Base-by-base conservation (phyloP, 2,888 invertebrate species). In the Linyphia triangularis region DNA sequence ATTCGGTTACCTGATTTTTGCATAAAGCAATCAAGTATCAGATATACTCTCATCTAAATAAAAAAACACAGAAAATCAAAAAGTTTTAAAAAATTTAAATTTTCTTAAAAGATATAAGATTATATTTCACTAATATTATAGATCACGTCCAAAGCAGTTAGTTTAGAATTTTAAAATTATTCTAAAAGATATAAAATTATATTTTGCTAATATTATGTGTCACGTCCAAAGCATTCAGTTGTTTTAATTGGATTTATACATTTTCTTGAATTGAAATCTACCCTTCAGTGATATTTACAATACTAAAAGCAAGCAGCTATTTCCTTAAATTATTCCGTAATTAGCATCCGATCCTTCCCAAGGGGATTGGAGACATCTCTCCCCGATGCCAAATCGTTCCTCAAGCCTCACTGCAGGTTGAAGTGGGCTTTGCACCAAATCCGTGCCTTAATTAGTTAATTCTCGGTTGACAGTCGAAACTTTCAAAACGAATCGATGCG, bases 331-430 rank as follows among this genome's bases (percentile, higher is more conserved):
- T 51, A 51, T 51, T 51, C 51, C 9, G 51, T 51, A 51, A 51
- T 51, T 51, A 51, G 51, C 51, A 51, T 51, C 51, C 16, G 0
- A n/a, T 51, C 13, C 51, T 51, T 51, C 51, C n/a, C 51, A 51
- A 51, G 51, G 51, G 16, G 51, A 51, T 51, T n/a, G 16, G 51
- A 51, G 51, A 51, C 51, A 51, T 51, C 51, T n/a, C n/a, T n/a
- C n/a, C n/a, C n/a, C n/a, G n/a, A n/a, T n/a, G n/a, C n/a, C 51
- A 51, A 51, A 51, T n/a, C 51, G 51, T 51, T 51, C 51, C 51
- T n/a, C 51, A 51, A 51, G 51, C 51, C 51, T 16, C 51, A n/a
- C n/a, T 51, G 51, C 51, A 51, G 51, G 51, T n/a, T 51, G 51
- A 51, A 51, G 51, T 51, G 51, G 51, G 51, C 51, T 51, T 51